phyloP scores from a whole-genome alignment of 2,797 vertebrate genomes.

The Helicolenus hilgendorfi region DNA sequence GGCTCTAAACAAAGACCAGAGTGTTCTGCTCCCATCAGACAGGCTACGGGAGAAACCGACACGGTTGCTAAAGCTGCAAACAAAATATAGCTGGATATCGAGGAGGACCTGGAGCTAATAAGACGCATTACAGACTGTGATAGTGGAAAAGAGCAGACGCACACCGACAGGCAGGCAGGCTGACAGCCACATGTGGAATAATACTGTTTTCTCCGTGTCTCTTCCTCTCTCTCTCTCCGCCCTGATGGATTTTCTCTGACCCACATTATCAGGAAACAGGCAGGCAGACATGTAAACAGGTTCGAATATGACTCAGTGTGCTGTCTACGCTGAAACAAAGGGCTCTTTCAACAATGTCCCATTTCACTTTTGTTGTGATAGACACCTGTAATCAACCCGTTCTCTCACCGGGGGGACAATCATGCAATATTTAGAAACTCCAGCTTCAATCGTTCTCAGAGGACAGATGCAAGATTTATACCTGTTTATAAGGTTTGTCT shows the following conservation, averaged over 20 bases:
- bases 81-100: constrained; percentile 56
- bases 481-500: constrained; percentile 35
- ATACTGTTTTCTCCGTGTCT: constrained; percentile 41
- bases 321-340: constrained; percentile 71
- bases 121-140: constrained; percentile 54
- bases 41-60: constrained; percentile 58
- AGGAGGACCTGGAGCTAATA: constrained; percentile 61
- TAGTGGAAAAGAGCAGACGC: constrained; percentile 36
- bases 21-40: constrained; percentile 67
- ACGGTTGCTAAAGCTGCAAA: constrained; percentile 66
- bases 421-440: constrained; percentile 69
- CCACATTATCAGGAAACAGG: constrained; percentile 75
- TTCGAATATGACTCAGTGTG: constrained; percentile 65
- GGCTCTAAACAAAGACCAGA: constrained; percentile 80
- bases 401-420: constrained; percentile 50
- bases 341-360: constrained; percentile 55
- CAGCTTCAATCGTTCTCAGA: constrained; percentile 19
- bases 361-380: constrained; percentile 55
- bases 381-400: constrained; percentile 68
- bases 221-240: constrained; percentile 22
- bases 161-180: constrained; percentile 38
- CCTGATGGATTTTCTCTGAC: constrained; percentile 77
- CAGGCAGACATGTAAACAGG: constrained; percentile 68
- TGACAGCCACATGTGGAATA: constrained; percentile 58
- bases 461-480: constrained; percentile 59